Base-by-base conservation (phyloP, 2,113 vertebrate species). In the Perca flavescens region DNA sequence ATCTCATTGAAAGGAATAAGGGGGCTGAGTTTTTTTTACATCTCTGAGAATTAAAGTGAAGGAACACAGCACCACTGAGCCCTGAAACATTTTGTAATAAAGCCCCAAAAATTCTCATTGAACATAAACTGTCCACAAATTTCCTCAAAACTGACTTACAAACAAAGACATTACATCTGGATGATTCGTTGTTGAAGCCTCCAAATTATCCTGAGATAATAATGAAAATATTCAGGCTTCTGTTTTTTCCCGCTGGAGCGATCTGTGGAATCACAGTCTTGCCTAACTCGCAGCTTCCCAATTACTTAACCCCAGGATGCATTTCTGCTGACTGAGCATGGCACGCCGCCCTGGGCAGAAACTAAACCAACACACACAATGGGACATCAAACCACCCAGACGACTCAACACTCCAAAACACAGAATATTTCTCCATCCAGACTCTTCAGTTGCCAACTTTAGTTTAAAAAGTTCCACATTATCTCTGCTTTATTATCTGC, bases 291-390 rank as follows among this genome's bases (percentile, higher is more conserved):
- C 65, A 57, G 53, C 9, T 17, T 54, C 53, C 34, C 71, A 79
- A 71, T 79, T 79, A 52, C 40, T 43, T 43, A 65, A 63, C 22
- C 49, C 72, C 67, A 73, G 56, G 70, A 79, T 57, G 74, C 64
- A 63, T 79, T 82, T 89, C 56, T 85, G 89, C 86, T 85, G 88
- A 86, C 66, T 25, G 22, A 49, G 78, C 61, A 12, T 43, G 40
- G 40, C 40, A 43, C 10, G 10, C n/a, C 4, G 53, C 19, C 19
- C 53, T 56, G 14, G 57, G 57, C 57, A 58, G 6, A 58, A 13
- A 31, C 22, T 16, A 12, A 56, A 56, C 53, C 53, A 56, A 31
- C 25, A 58, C 57, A 58, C 25, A 58, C 25, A 15, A 15, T 11
- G 3, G 71, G 80, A 70, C 60, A 22, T 84, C 66, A 70, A 77